Evolutionary conservation across 1,140 invertebrate genomes (phyloP).

Genomic region (Drosophila nasuta): DNA sequence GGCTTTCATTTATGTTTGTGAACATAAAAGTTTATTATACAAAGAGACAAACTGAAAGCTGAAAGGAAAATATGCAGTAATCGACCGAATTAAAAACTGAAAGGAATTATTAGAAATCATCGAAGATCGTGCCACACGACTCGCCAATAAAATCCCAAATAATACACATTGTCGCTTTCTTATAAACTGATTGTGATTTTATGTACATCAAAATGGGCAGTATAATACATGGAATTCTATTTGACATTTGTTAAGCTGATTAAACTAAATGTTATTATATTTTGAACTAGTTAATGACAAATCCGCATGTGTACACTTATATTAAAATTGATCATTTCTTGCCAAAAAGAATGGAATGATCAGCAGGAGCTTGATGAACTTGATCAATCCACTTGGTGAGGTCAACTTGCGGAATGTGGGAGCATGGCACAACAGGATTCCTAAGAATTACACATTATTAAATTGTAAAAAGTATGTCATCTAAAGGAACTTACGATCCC

Average conservation of each 20-base stretch:
- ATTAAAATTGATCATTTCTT: conserved; percentile 54
- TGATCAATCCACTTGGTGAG: conserved; percentile 87
- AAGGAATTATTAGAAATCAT: conserved; percentile 17
- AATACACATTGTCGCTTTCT: conserved; percentile 5
- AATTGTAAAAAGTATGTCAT: not conserved
- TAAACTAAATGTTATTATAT: conserved; percentile 71
- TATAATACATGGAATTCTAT: conserved; percentile 64
- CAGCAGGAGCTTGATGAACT: conserved; percentile 57
- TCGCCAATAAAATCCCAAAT: not conserved
- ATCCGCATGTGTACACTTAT: conserved; percentile 18
- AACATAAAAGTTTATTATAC: not conserved
- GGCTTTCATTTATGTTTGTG: conserved; percentile 21
- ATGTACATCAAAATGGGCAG: conserved; percentile 66
- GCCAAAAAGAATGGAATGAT: conserved; percentile 61
- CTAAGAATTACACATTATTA: conserved; percentile 83
- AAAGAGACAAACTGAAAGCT: conserved; percentile 8
- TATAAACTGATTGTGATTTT: conserved; percentile 56
- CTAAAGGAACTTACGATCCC: conserved; percentile 85
- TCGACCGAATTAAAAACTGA: conserved; percentile 18
- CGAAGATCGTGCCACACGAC: not conserved
- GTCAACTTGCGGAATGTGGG: conserved; percentile 88
- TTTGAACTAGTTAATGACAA: conserved; percentile 75
- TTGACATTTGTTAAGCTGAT: conserved; percentile 65
- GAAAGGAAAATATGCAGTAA: conserved; percentile 20
- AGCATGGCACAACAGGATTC: conserved; percentile 89